Evolutionary conservation across 2,797 vertebrate genomes (phyloP).

Genomic region (Anolis apletophallus): DNA sequence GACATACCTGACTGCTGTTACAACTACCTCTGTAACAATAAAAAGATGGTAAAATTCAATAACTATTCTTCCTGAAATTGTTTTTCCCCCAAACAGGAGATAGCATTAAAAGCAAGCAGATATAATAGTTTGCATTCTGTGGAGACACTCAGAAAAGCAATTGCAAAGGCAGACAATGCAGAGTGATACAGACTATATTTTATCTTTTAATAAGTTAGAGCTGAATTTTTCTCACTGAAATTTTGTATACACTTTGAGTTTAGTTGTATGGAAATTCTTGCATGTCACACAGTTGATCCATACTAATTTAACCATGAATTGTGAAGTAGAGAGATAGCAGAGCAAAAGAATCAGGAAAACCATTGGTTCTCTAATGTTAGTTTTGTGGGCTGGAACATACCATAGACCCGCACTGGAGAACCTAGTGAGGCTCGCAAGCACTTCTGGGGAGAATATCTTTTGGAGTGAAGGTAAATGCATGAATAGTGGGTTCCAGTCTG

Average conservation of each 20-base stretch:
- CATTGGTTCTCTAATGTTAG: no score
- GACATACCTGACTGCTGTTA: background rate
- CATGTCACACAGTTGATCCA: accelerated
- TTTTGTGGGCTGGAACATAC: no score
- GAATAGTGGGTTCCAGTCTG: no score
- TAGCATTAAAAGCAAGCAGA: constrained; percentile 6
- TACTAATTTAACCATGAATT: background rate
- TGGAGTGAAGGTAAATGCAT: no score
- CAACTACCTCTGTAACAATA: background rate
- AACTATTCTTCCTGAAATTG: background rate
- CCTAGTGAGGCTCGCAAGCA: no score
- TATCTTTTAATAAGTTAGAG: constrained; percentile 7
- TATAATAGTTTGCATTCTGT: constrained; percentile 21
- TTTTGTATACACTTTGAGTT: constrained; percentile 13
- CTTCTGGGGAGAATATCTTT: no score
- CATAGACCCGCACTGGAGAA: no score
- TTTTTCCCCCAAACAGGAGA: constrained; percentile 37
- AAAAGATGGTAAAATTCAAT: constrained; percentile 22
- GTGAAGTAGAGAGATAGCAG: background rate
- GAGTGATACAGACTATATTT: background rate
- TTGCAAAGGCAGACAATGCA: constrained; percentile 7
- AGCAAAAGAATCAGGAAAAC: background rate
- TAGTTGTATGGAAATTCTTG: background rate
- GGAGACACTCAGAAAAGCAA: constrained; percentile 1
- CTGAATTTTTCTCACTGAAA: background rate